Base-by-base conservation (phyloP, 2,113 vertebrate species). In the Chaetura pelagica region DNA sequence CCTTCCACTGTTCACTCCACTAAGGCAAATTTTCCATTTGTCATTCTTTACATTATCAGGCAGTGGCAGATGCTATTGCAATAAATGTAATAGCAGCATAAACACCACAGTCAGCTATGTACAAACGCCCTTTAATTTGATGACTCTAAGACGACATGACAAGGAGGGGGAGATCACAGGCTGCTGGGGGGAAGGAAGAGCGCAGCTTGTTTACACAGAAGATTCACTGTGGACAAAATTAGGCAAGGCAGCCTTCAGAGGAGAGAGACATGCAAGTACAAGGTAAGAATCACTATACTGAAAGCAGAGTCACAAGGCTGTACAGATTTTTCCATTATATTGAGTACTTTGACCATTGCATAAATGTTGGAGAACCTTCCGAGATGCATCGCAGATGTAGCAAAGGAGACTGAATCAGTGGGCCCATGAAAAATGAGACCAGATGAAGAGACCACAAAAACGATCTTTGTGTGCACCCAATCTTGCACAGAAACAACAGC, bases 61-160 rank as follows among this genome's bases (percentile, higher is more conserved):
- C 80, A 94, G 76, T n/a, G 71, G 59, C 90, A 95, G 90, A 94
- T 91, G 77, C 59, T 73, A 66, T 11, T 46, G 54, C 68, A 91
- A 34, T 91, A 72, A 51, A 76, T 83, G 89, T 89, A 83, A 79
- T 3, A 91, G 90, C 79, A 76, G 72, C 3, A 11, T 52, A 91
- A 94, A 95, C 90, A 91, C 18, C 67, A 66, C 52, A 61, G 63
- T 80, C 68, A 68, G 54, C 29, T 86, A 68, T 51, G 69, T 64
- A 79, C 83, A 73, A 93, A 91, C 44, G 79, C 5, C 3, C 3
- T 55, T 52, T 68, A 91, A 81, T 73, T 55, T 51, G 19, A 40
- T 55, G 57, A 82, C 54, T 74, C 76, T 22, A 84, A 40, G 44
- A 80, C 42, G 44, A 51, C 55, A 78, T 27, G 24, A 51, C 3